phyloP scores from a whole-genome alignment of 2,113 vertebrate genomes.

The Narcine bancroftii region DNA sequence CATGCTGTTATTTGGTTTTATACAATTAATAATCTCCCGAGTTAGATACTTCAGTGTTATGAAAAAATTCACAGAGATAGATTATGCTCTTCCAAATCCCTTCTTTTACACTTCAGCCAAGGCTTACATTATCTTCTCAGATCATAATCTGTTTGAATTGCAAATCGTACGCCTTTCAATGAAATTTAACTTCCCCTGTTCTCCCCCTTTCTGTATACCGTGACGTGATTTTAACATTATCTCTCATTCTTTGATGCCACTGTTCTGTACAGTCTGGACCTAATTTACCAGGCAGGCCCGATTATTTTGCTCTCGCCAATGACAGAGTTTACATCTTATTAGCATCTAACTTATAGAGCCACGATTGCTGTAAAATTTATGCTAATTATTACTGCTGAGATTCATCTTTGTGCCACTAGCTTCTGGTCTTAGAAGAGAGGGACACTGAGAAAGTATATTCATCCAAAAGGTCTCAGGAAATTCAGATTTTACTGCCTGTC shows the following conservation, averaged over 20 bases:
- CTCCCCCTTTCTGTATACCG: not conserved
- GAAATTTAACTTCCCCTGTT: not conserved
- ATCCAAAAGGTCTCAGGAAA: no score
- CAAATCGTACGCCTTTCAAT: not conserved
- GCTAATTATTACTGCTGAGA: not conserved
- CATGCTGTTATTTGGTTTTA: not conserved
- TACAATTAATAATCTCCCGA: not conserved
- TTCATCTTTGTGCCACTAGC: not conserved
- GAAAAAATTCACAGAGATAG: not conserved
- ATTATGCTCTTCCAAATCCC: not conserved
- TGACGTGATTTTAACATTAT: not conserved
- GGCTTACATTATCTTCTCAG: not conserved
- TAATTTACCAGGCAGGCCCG: not conserved
- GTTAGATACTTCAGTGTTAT: not conserved
- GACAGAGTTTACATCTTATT: not conserved
- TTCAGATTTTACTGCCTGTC: no score
- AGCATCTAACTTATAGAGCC: not conserved
- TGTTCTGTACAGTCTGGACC: not conserved
- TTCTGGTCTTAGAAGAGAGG: not conserved
- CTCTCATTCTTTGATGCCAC: not conserved
- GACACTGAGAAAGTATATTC: no score
- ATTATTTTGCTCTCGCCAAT: not conserved
- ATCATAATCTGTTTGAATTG: not conserved
- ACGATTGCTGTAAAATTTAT: not conserved
- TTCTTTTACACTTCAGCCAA: not conserved